phyloP scores from a whole-genome alignment of 2,113 vertebrate species.

The Coreoperca whiteheadi region DNA sequence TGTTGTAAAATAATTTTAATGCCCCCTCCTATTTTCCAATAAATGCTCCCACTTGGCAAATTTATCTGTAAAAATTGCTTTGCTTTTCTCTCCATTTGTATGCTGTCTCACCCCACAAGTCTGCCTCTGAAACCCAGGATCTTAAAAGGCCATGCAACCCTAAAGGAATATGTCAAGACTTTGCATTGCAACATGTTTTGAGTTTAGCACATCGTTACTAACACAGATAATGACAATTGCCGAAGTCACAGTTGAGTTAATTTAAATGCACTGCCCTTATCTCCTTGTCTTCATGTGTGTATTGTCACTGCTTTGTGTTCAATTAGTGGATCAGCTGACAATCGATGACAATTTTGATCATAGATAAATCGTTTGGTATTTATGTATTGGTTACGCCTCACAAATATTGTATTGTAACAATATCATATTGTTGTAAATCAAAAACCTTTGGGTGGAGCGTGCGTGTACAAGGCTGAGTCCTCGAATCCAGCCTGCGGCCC shows the following conservation, averaged over 20 bases:
- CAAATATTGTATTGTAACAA: not conserved
- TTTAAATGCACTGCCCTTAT: not conserved
- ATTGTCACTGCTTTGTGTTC: not conserved
- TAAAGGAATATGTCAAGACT: not conserved
- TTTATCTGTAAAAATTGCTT: not conserved
- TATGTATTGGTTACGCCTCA: not conserved
- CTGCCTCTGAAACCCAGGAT: not conserved
- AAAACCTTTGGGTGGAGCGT: not conserved
- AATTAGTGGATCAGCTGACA: not conserved
- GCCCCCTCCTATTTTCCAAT: not conserved
- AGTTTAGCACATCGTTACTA: not conserved
- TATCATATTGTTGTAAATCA: not conserved
- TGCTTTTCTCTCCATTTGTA: not conserved
- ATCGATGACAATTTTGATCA: not conserved
- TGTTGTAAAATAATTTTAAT: slow-evolving; percentile 17
- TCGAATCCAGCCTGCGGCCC: too few species aligned
- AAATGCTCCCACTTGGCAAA: slow-evolving; percentile 7
- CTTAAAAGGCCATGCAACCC: not conserved
- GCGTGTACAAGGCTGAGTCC: too few species aligned
- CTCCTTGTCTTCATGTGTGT: not conserved
- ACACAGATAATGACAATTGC: not conserved
- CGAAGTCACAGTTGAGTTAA: not conserved
- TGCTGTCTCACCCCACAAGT: not conserved
- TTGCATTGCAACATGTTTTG: not conserved
- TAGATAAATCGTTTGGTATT: not conserved